These are phyloP conservation scores for Plodia interpunctella DNA, from an alignment of 1,140 invertebrate genomes.

Conservation along the genomic window DNA sequence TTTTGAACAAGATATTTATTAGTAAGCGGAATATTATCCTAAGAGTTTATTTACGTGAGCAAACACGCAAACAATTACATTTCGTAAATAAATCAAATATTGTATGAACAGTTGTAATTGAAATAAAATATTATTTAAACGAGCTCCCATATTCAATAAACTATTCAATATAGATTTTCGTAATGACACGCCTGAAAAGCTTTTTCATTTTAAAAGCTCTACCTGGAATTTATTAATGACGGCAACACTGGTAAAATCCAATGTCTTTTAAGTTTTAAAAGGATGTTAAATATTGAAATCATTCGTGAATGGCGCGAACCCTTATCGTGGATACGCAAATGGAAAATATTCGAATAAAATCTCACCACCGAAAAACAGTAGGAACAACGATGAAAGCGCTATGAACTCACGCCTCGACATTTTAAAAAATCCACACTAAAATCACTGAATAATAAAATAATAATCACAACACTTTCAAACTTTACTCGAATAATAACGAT, in stretches of 20 bases:
- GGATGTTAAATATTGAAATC: constrained; percentile 14
- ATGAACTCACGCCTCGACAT: constrained; percentile 19
- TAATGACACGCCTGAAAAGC: neutral
- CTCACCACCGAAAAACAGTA: constrained; percentile 25
- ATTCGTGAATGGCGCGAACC: neutral
- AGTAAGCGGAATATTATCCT: no score
- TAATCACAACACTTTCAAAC: constrained; percentile 12
- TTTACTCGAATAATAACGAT: constrained; percentile 12
- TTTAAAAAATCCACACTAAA: constrained; percentile 15
- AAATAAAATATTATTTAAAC: no score
- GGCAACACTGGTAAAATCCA: constrained; percentile 10
- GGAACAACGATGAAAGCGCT: constrained; percentile 20
- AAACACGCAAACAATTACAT: no score
- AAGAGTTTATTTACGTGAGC: no score
- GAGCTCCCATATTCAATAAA: no score
- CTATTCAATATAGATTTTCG: neutral
- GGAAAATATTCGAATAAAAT: constrained; percentile 16
- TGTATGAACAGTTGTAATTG: no score
- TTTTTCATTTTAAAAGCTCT: neutral
- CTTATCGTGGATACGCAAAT: constrained; percentile 6
- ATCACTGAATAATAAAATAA: constrained; percentile 10
- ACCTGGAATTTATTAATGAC: constrained; percentile 5
- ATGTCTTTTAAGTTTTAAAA: constrained; percentile 12
- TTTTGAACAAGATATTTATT: no score
- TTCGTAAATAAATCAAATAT: no score